Percentiles rank a stretch among this genome's conserved stretches.
Evolutionary conservation across 2,888 invertebrate species (phyloP).

Genomic region (Priocnemis perturbator): DNA sequence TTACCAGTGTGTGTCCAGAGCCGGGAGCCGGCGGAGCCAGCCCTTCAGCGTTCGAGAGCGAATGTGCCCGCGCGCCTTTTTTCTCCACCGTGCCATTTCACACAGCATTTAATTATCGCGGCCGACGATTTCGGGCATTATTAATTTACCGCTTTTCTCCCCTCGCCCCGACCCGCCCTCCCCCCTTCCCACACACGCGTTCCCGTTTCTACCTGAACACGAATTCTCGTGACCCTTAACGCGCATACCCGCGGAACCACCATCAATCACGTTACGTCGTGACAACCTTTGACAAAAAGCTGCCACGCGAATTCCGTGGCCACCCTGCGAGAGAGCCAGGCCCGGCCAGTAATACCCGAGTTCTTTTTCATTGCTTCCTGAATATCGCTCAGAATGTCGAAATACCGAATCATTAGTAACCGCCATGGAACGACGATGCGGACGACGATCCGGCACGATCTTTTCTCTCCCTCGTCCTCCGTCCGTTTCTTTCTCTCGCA

Average conservation of each 20-base stretch:
- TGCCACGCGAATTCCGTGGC: conserved; percentile 59
- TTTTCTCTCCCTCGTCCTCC: background rate
- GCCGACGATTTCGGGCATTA: conserved; percentile 36
- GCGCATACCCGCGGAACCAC: conserved; percentile 29
- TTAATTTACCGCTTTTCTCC: conserved; percentile 51
- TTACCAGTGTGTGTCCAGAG: conserved; percentile 23
- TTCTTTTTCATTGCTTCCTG: conserved; percentile 60
- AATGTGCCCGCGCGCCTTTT: background rate
- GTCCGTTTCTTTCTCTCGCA: conserved; percentile 11
- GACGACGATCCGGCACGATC: conserved; percentile 44
- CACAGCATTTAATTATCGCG: conserved; percentile 5
- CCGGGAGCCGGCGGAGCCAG: background rate
- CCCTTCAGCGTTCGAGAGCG: background rate
- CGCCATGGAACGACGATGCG: conserved; percentile 40
- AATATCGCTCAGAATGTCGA: conserved; percentile 62
- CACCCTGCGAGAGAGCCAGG: conserved; percentile 46
- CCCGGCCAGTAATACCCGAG: conserved; percentile 48
- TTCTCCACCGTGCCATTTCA: conserved; percentile 3
- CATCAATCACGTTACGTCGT: conserved; percentile 63
- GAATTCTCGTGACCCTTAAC: conserved; percentile 39
- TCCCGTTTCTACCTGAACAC: conserved; percentile 30
- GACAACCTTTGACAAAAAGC: conserved; percentile 67
- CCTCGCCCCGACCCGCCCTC: background rate
- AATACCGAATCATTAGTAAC: conserved; percentile 71
- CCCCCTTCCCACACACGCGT: conserved; percentile 7